These are phyloP conservation scores for Synanthedon andrenaeformis DNA, from an alignment of 2,888 invertebrate genomes.

Conservation along the genomic window DNA sequence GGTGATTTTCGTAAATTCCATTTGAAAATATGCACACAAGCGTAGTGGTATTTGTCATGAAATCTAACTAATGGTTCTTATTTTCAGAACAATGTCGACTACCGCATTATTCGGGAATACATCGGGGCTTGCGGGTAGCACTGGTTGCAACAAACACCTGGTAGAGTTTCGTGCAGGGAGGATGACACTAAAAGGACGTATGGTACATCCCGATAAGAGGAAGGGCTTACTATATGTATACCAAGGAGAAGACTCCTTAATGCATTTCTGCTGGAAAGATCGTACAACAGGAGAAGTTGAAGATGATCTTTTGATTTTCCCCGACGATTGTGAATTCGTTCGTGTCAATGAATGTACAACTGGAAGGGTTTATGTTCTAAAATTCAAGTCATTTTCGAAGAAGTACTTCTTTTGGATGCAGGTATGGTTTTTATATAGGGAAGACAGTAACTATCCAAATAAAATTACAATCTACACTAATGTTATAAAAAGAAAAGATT, in stretches of 20 bases:
- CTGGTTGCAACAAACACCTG: slow-evolving; percentile 88
- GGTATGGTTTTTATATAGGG: slow-evolving; percentile 54
- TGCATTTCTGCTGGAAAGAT: slow-evolving; percentile 99
- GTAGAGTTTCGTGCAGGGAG: slow-evolving; percentile 97
- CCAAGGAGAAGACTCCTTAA: slow-evolving; percentile 95
- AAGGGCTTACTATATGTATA: slow-evolving; percentile 96
- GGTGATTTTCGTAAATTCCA: too few species aligned
- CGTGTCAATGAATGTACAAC: slow-evolving; percentile 95
- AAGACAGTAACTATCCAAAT: not conserved
- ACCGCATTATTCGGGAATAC: slow-evolving; percentile 82
- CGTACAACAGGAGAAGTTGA: slow-evolving; percentile 91
- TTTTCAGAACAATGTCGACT: slow-evolving; percentile 63
- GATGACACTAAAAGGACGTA: slow-evolving; percentile 93
- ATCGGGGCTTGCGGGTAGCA: slow-evolving; percentile 80
- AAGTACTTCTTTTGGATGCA: slow-evolving; percentile 99
- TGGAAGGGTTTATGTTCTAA: slow-evolving; percentile 94
- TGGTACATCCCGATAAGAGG: slow-evolving; percentile 93
- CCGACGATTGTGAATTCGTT: slow-evolving; percentile 98
- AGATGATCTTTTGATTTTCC: slow-evolving; percentile 98
- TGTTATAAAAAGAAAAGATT: too few species aligned
- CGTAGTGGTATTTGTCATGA: too few species aligned
- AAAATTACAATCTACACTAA: not conserved
- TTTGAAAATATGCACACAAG: too few species aligned
- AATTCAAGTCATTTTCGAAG: slow-evolving; percentile 93
- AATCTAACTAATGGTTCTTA: not conserved